These are phyloP conservation scores for Muntiacus reevesi DNA, from an alignment of 2,113 vertebrate species.

Conservation along the genomic window DNA sequence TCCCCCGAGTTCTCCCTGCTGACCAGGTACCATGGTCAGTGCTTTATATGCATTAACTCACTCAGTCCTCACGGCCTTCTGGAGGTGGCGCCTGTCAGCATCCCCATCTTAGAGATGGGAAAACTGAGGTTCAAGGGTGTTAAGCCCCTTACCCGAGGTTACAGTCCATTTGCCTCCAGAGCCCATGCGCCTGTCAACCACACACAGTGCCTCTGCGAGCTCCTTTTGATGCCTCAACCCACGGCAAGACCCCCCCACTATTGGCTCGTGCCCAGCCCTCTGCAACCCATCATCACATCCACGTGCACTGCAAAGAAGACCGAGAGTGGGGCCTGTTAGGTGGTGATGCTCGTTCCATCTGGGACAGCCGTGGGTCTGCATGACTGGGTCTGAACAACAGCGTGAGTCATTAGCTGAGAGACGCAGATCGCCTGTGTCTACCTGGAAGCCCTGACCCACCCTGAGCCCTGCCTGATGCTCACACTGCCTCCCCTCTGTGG, in stretches of 20 bases:
- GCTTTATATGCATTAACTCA: too few relatives aligned
- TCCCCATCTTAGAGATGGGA: not conserved
- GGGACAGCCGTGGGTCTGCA: not conserved
- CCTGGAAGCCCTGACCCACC: not conserved
- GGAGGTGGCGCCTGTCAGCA: not conserved
- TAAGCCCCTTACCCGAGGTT: not conserved
- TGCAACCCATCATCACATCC: not conserved
- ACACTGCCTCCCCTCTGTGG: not conserved
- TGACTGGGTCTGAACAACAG: not conserved
- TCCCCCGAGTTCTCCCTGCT: not conserved
- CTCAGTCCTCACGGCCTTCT: not conserved
- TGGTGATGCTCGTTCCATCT: not conserved
- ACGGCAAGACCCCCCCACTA: not conserved
- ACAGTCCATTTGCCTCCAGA: not conserved
- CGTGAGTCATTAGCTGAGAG: too few relatives aligned
- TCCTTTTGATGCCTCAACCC: not conserved
- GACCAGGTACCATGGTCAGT: not conserved
- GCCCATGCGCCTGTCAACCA: not conserved
- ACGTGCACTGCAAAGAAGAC: not conserved
- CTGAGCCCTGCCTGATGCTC: not conserved
- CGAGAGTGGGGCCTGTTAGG: not conserved
- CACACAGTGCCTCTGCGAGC: not conserved
- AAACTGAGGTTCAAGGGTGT: not conserved
- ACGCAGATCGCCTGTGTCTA: not conserved
- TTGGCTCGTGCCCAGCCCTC: not conserved